phyloP scores from a whole-genome alignment of 2,888 invertebrate genomes.

The Kuschelorhynchus macadamiae region DNA sequence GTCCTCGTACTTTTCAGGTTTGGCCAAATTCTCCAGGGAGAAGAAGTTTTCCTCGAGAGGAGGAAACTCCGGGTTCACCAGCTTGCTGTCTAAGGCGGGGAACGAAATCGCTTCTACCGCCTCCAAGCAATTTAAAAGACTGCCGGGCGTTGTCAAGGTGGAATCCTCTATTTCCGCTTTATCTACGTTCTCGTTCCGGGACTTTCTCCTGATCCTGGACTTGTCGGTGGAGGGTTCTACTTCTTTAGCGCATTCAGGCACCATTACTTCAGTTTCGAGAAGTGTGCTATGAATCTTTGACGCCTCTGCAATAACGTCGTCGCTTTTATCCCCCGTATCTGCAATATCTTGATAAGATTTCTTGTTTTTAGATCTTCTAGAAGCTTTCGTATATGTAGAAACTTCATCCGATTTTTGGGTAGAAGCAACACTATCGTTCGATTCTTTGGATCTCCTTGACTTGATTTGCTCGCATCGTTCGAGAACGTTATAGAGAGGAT shows the following conservation, averaged over 20 bases:
- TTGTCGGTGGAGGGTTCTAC: background rate
- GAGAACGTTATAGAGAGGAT: conserved; percentile 35
- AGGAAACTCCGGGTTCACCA: conserved; percentile 52
- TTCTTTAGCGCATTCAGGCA: no score
- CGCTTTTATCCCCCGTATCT: background rate
- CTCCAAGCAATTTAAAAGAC: conserved; percentile 26
- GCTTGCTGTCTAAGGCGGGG: conserved; percentile 37
- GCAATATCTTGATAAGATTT: no score
- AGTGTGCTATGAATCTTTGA: no score
- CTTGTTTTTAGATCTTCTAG: conserved; percentile 14
- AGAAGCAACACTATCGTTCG: no score
- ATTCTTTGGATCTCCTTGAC: background rate
- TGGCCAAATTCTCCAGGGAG: conserved; percentile 55
- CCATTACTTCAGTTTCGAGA: background rate
- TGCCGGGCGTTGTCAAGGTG: conserved; percentile 7
- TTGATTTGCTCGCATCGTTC: conserved; percentile 32
- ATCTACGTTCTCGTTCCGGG: conserved; percentile 7
- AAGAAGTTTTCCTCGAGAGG: conserved; percentile 58
- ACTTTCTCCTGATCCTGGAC: conserved; percentile 9
- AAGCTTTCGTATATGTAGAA: background rate
- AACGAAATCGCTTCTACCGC: conserved; percentile 27
- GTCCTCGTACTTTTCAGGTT: conserved; percentile 58
- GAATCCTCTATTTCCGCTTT: conserved; percentile 11
- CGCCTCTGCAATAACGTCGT: conserved; percentile 9
- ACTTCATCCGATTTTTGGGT: background rate